Evolutionary conservation across 2,113 vertebrate genomes (phyloP), one percentile per base, ranked within the genome.

Genomic region (Heliornis fulica): DNA sequence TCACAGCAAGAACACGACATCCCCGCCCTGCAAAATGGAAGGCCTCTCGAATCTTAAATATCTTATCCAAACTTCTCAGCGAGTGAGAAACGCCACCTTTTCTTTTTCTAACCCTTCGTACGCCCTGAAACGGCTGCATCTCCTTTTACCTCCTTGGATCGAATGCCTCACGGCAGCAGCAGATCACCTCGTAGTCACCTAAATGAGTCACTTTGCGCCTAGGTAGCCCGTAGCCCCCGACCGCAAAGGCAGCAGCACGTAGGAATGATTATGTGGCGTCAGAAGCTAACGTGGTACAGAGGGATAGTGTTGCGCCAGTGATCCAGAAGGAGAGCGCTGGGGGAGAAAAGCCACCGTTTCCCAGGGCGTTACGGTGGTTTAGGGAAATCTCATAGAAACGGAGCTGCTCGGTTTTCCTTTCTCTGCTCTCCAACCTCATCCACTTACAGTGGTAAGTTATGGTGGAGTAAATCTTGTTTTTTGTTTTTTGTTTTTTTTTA

Each of bases 261-360:
- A 10, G 1, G 53, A 60, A 8, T 0, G 0, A 20, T 60, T 60
- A 59, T 6, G 51, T 46, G 5, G 48, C 0, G 2, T 54, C 20
- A 54, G 76, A 36, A 57, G 46, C 29, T 9, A 5, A 54, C 29
- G 51, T 34, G 72, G 15, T 18, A 29, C 2, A 50, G 20, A 66
- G n/a, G 20, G 29, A 38, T 36, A 13, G 9, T 78, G 21, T 53
- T 69, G 60, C 50, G 64, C 17, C 5, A 1, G 46, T 23, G 72
- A 66, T 64, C 38, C 68, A 38, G 45, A 36, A 81, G 43, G 65
- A 84, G 63, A 66, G 51, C 41, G 63, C 38, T 2, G 11, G 38
- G 26, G 23, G 11, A 5, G 21, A 45, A 83, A 45, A n/a, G 8
- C 13, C 60, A 38, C 56, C 1, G 2, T 78, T 81, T 90, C 64